Base-by-base conservation (phyloP, 1,140 invertebrate species). In the Cydia splendana region DNA sequence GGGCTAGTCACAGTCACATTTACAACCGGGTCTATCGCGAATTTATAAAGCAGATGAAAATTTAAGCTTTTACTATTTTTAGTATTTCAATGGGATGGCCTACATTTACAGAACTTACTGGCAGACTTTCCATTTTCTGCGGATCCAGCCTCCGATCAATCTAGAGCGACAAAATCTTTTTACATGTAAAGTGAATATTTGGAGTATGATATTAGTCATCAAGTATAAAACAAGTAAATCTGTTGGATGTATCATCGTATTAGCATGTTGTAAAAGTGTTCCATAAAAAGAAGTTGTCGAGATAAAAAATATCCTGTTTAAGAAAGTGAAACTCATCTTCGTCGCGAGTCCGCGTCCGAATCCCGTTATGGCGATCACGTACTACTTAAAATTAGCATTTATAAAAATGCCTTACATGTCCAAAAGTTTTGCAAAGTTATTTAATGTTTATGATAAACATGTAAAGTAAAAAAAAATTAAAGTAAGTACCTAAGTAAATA, bases 311-410 rank as follows among this genome's bases (percentile, higher is more conserved):
- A 71, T 71, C 67, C 67, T 71, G 67, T 71, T 71, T 71, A 42
- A 71, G 67, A 71, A 71, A 71, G 67, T 71, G 67, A 71, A 71
- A 71, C 67, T 71, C 67, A 71, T 71, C 67, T 71, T 71, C 65
- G n/a, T 38, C 9, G 67, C 67, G 34, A 45, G 15, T 71, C 67
- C 67, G 67, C 30, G 10, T 65, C n/a, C 12, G 6, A 10, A 7
- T 45, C 67, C 67, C 67, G 67, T 71, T 71, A 71, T 18, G 30
- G 67, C 67, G 67, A 18, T 71, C 57, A 62, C 57, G 67, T 18
- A 42, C 67, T 18, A 71, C 67, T 71, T 71, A 42, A 18, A 71
- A 71, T n/a, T 38, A 42, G 34, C 18, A 62, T 62, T 62, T 62
- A 62, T 62, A 24, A 24, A 24, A 24, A 24, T 24, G 20, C 18